These are phyloP conservation scores for Linyphia triangularis DNA, from an alignment of 2,888 invertebrate species.

Conservation along the genomic window DNA sequence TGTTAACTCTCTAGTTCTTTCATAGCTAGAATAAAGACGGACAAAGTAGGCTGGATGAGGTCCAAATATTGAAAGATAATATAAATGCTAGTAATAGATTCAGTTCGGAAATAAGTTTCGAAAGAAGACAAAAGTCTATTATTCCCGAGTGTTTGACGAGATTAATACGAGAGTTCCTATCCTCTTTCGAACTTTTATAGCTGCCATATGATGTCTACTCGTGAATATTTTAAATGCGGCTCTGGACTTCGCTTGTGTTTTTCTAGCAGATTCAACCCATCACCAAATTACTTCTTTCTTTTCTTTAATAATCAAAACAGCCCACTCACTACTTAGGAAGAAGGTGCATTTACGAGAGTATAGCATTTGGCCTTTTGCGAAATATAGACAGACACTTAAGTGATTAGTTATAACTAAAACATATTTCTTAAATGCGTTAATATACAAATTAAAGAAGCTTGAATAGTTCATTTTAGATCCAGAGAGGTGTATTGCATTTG, in stretches of 20 bases:
- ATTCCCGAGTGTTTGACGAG: neutral
- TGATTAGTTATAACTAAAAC: neutral
- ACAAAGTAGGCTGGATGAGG: no score
- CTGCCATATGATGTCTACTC: neutral
- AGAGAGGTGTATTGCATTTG: no score
- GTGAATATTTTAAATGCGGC: slow-evolving; percentile 4
- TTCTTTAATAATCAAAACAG: neutral
- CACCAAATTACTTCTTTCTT: neutral
- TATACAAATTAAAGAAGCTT: no score
- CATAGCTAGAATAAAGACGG: no score
- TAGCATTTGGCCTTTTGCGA: neutral
- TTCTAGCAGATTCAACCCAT: neutral
- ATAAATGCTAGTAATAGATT: no score
- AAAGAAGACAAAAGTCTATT: no score
- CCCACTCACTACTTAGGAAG: neutral
- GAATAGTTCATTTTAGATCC: no score
- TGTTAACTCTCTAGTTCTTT: no score
- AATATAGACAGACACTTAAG: neutral
- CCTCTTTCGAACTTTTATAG: neutral
- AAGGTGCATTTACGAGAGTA: neutral
- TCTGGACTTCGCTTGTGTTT: neutral
- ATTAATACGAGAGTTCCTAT: neutral
- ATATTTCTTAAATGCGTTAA: no score
- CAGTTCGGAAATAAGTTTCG: no score
- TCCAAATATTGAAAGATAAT: no score